Percentiles rank a stretch among this genome's conserved stretches.
phyloP scores from a whole-genome alignment of 2,113 vertebrate species.

The Gobio gobio region DNA sequence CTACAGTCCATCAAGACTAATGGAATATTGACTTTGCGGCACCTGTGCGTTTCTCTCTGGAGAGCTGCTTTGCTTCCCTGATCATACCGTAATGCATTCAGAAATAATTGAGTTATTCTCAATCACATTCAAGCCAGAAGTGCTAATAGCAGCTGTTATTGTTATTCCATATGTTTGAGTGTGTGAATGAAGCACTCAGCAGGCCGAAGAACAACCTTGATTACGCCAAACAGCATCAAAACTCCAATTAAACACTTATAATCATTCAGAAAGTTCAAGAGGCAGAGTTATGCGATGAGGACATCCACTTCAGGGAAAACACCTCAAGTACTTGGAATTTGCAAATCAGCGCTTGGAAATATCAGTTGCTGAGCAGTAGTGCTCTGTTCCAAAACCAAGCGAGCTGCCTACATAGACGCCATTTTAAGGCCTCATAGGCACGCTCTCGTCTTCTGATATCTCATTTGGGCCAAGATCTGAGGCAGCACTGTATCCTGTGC shows the following conservation, averaged over 20 bases:
- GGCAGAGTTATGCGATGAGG: conserved; percentile 29
- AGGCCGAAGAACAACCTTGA: conserved; percentile 60
- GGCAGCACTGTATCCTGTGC: background rate
- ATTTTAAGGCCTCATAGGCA: background rate
- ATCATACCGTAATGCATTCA: background rate
- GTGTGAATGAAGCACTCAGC: conserved; percentile 54
- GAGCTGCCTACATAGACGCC: background rate
- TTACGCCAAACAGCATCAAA: conserved; percentile 64
- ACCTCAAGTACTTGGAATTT: conserved; percentile 48
- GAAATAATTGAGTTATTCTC: conserved; percentile 24
- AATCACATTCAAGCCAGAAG: background rate
- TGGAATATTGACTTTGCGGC: conserved; percentile 51
- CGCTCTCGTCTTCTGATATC: background rate
- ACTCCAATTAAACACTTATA: conserved; percentile 70
- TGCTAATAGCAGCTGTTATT: conserved; percentile 10
- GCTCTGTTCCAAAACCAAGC: conserved; percentile 5
- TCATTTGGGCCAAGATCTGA: background rate
- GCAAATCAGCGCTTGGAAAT: conserved; percentile 29
- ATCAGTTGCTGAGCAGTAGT: background rate
- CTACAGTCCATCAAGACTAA: conserved; percentile 46
- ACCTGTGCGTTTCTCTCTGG: conserved; percentile 20
- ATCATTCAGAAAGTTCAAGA: conserved; percentile 63
- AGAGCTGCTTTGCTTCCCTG: conserved; percentile 8
- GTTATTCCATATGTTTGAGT: conserved; percentile 67
- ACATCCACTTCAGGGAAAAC: conserved; percentile 49